Evolutionary conservation across 2,113 vertebrate genomes (phyloP), one percentile per base, ranked within the genome.

Genomic region (Pedionomus torquatus): DNA sequence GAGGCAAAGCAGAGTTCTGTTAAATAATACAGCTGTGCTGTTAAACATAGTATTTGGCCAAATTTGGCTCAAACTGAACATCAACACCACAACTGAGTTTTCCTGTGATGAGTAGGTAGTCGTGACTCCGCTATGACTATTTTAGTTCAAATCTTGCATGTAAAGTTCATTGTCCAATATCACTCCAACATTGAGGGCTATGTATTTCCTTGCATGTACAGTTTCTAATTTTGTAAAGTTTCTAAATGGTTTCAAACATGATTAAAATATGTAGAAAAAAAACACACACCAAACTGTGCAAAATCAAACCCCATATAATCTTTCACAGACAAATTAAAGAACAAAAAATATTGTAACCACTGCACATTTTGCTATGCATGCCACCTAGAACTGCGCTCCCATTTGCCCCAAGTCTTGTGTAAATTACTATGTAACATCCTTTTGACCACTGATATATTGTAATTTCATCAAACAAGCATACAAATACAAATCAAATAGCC

Each of bases 381-480:
- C 89, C 90, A 94, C 65, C 89, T 93, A 49, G 66, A 88, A 49
- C 76, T 39, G 39, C 71, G 81, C 65, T 71, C 43, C 0, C 2
- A 26, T 86, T 92, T 88, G 94, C 75, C 91, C 79, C 46, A 0
- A 60, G 86, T 65, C 55, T 69, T 21, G 0, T 70, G 69, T 80
- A 89, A 95, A 91, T 92, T 76, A 85, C 81, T 46, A 54, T 44
- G 72, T 23, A 94, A 93, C 93, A 95, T 90, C 75, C 63, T 93
- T 80, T 26, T 39, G 87, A 81, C 84, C 91, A 93, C 54, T 1
- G 1, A 82, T n/a, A 87, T 2, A 51, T 13, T 90, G 86, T 71
- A 90, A 95, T 96, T 95, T 91, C 76, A 84, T 79, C 89, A 87
- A 92, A 84, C 64, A 68, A 83, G 83, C 82, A 81, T 35, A 88